Conservation (phyloP, 2,113 vertebrate genomes). For the Hylia prasina region DNA sequence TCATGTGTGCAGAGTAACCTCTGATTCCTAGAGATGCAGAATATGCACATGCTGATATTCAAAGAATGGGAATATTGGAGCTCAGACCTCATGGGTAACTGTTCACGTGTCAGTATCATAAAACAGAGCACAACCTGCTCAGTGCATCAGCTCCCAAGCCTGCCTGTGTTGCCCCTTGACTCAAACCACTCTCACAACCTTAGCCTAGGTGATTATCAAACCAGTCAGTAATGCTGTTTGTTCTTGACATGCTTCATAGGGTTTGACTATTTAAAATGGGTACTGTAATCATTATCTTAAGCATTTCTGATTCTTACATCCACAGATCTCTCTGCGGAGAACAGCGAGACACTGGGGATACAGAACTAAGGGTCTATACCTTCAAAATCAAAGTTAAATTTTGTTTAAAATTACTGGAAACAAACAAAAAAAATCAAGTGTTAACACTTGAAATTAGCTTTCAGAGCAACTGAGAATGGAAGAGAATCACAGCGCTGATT, state of each 20-base stretch:
- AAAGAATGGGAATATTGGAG: not conserved
- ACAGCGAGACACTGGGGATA: rapidly evolving
- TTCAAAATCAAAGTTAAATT: not conserved
- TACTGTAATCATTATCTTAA: not conserved
- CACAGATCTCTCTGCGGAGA: not conserved
- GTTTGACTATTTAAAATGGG: not conserved
- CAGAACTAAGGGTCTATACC: not conserved
- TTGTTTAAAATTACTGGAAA: not conserved
- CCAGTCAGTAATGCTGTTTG: not conserved
- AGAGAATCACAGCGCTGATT: not conserved
- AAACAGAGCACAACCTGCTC: not conserved
- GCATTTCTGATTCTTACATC: not conserved
- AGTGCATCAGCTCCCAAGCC: not conserved
- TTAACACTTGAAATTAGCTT: not conserved
- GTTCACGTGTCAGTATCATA: not conserved
- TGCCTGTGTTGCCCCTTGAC: not conserved
- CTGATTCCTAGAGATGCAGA: not conserved
- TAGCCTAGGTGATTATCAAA: not conserved
- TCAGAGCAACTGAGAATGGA: not conserved
- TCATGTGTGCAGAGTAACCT: not conserved
- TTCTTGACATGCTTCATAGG: not conserved
- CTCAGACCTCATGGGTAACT: not conserved
- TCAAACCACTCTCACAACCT: not conserved
- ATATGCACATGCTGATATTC: not conserved
- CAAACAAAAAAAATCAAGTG: not conserved